Percentiles rank a stretch among this genome's conserved stretches.
phyloP scores from a whole-genome alignment of 2,113 vertebrate species.

The Phocoena sinus region DNA sequence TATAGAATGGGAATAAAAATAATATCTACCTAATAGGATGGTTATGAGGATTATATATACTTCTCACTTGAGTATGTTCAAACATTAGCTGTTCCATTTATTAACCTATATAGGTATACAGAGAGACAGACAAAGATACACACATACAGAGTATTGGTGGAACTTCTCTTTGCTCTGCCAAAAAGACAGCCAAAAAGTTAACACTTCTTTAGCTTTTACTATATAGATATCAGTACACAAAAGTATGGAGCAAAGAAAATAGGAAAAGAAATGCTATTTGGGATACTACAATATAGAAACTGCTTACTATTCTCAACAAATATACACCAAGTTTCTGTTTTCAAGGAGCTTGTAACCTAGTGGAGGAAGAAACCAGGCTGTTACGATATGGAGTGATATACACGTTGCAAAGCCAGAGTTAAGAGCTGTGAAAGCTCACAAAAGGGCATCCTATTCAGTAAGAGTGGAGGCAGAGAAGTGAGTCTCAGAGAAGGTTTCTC shows the following conservation, averaged over 20 bases:
- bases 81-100: neutral
- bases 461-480: neutral
- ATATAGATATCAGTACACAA: neutral
- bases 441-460: neutral
- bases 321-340: neutral
- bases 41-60: neutral
- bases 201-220: neutral
- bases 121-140: neutral
- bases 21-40: neutral
- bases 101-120: neutral
- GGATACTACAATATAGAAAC: neutral
- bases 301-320: neutral
- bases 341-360: neutral
- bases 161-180: neutral
- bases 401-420: neutral
- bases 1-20: constrained; percentile 23
- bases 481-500: neutral
- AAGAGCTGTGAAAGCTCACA: neutral
- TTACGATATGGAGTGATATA: neutral
- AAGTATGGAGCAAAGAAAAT: neutral
- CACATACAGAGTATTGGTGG: neutral
- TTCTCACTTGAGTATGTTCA: neutral
- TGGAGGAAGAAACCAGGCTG: neutral
- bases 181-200: neutral
- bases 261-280: neutral